A percentile compares a stretch with the other conserved stretches of the same genome.
Conservation (phyloP, 2,797 vertebrate species). For the Parauchenoglanis ngamensis region DNA sequence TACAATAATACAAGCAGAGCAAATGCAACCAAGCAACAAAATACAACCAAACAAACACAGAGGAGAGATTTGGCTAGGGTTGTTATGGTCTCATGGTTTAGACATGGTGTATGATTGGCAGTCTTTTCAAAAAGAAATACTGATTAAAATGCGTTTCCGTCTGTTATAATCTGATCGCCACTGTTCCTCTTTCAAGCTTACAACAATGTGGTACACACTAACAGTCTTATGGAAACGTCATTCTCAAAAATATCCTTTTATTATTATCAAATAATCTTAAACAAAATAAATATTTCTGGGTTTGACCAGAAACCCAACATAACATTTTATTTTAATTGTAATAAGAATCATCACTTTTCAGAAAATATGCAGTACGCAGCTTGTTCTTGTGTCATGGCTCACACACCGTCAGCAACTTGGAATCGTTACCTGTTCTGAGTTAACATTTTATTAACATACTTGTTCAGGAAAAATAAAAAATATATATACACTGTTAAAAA, state of each 20-base stretch:
- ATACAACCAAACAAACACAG: not conserved
- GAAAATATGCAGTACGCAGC: not conserved
- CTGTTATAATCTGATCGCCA: too few species aligned
- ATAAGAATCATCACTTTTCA: not conserved
- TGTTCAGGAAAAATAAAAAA: not conserved
- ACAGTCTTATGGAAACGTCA: not conserved
- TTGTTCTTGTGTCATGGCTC: not conserved
- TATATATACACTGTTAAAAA: too few species aligned
- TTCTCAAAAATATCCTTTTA: not conserved
- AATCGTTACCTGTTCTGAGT: not conserved
- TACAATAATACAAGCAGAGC: not conserved
- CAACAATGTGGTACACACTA: not conserved
- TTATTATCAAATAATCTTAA: not conserved
- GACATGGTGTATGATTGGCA: not conserved
- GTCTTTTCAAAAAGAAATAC: not conserved
- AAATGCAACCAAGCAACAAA: not conserved
- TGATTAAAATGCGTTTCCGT: too few species aligned
- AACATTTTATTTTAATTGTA: not conserved
- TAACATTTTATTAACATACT: not conserved
- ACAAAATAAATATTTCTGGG: too few species aligned
- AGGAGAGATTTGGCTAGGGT: not conserved
- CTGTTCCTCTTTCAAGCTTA: not conserved
- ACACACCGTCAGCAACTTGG: not conserved
- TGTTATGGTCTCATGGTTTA: not conserved
- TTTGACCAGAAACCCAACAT: not conserved